These are phyloP conservation scores for Drosophila athabasca DNA, from an alignment of 1,140 invertebrate species.

Conservation along the genomic window DNA sequence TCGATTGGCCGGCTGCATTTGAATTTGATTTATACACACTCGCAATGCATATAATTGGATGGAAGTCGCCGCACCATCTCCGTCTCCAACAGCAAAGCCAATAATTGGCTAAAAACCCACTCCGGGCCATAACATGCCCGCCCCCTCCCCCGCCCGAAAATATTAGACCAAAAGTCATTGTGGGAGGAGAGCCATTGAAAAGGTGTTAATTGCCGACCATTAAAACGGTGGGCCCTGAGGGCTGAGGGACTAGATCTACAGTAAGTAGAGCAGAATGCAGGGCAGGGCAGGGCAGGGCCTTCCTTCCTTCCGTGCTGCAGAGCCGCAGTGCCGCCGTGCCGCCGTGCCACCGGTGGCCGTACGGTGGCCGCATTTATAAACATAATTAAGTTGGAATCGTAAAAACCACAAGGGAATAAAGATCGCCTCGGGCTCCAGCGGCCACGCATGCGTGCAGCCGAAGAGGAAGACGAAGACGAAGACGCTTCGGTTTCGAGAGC, in stretches of 20 bases:
- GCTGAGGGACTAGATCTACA: slow-evolving; percentile 32
- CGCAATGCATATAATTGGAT: slow-evolving; percentile 71
- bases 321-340: too few species aligned
- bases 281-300: slow-evolving; percentile 16
- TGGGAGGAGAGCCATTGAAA: background rate
- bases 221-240: slow-evolving; percentile 31
- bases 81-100: background rate
- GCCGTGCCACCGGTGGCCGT: slow-evolving; percentile 5
- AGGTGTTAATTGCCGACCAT: slow-evolving; percentile 54
- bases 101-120: slow-evolving; percentile 41
- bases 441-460: slow-evolving; percentile 59
- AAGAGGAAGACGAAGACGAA: slow-evolving; percentile 24
- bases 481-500: slow-evolving; percentile 19
- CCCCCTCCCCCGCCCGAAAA: background rate
- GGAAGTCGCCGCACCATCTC: slow-evolving; percentile 64
- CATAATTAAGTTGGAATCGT: slow-evolving; percentile 81
- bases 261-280: slow-evolving; percentile 10
- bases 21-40: slow-evolving; percentile 80
- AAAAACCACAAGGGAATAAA: slow-evolving; percentile 48
- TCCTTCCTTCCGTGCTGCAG: slow-evolving; percentile 14
- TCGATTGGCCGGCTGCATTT: slow-evolving; percentile 70
- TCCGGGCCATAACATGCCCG: too few species aligned
- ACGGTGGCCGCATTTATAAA: slow-evolving; percentile 63
- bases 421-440: slow-evolving; percentile 48
- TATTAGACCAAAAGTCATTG: background rate